Base-by-base conservation (phyloP, 2,797 vertebrate genomes). In the Macropodus opercularis region DNA sequence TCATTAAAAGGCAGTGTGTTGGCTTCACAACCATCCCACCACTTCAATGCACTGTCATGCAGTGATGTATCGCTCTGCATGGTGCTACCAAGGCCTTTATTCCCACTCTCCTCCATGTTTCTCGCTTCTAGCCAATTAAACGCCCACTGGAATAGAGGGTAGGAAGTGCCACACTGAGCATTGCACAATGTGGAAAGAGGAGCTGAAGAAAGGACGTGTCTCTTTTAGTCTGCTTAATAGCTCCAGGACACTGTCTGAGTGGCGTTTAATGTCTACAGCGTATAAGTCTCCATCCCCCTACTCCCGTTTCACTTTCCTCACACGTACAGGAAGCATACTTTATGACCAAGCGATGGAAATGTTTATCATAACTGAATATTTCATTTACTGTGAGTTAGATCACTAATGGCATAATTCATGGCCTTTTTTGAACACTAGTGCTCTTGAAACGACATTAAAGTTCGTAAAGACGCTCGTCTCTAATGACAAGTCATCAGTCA, bases 51-150 rank as follows among this genome's bases (percentile, higher is more conserved):
- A 40, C 85, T 90, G 87, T 91, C 90, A 87, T 78, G 79, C 76
- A 29, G 84, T 90, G 90, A 92, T 91, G 79, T 89, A 90, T 90
- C 65, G 76, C 88, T 77, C 80, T 73, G 84, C 79, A 78, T 86
- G 78, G 85, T 42, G 75, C 79, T 72, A 79, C 85, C 81, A 79
- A 76, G 81, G 77, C 85, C 85, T 90, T 88, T 87, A 87, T 90
- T 89, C 84, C 79, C 85, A 77, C 79, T 89, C 75, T 84, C 64
- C 69, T 81, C 81, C 66, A 61, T 85, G 80, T 84, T 81, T 77
- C 81, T 78, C 19, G 63, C 70, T 85, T 86, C 81, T 75, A 79
- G 80, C 90, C 89, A 92, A 91, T 91, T 91, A 90, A 90, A 91
- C 75, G 62, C 83, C 85, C 80, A 83, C 77, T 88, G 82, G 80